phyloP scores from a whole-genome alignment of 2,797 vertebrate species.

The Muscicapa striata region DNA sequence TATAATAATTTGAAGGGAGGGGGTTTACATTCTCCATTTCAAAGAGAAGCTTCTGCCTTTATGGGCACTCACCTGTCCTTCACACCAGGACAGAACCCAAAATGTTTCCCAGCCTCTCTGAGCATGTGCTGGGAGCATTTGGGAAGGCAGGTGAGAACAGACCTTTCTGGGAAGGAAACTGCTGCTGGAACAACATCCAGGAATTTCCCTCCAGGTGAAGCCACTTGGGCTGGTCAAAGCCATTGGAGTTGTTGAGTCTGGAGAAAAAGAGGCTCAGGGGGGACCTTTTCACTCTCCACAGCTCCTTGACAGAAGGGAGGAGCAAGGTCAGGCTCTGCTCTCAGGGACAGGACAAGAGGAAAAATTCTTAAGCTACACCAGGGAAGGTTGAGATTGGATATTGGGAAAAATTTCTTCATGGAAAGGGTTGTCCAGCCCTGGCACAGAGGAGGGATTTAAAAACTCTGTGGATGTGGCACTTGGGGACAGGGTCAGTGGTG shows the following conservation, averaged over 20 bases:
- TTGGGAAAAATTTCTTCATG: background rate
- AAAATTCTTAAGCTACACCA: accelerated
- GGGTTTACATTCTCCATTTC: no score
- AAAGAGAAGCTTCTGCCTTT: no score
- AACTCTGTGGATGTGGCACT: accelerated
- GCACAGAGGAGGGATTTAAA: background rate
- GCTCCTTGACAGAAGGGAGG: background rate
- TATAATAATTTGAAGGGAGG: no score
- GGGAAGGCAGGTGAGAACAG: background rate
- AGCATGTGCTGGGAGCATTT: background rate
- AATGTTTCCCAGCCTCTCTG: background rate
- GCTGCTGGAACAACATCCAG: background rate
- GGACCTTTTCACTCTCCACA: background rate
- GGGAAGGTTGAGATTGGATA: background rate
- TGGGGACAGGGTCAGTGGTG: background rate
- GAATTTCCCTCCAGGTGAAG: background rate
- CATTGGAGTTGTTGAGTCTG: background rate
- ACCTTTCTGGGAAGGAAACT: background rate
- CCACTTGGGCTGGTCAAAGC: background rate
- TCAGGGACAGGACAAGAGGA: background rate
- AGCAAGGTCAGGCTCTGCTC: background rate
- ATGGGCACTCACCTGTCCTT: no score
- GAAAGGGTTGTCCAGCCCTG: background rate
- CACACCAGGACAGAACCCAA: background rate
- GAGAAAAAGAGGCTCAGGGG: background rate